Base-by-base conservation (phyloP, 2,113 vertebrate genomes). In the Alethe castanea region DNA sequence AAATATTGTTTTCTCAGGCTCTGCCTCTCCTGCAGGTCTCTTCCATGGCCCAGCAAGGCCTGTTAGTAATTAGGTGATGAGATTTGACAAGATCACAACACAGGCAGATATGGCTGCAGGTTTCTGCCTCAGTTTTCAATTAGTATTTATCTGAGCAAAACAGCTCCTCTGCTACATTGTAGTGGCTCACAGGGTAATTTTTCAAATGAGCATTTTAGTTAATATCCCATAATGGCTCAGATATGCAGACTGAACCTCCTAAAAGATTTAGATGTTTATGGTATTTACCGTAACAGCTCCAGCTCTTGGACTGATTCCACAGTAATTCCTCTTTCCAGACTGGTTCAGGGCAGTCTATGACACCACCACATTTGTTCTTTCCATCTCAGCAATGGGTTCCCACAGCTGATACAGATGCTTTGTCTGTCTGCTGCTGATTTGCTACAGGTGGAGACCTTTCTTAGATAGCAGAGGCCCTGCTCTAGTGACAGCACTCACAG, bases 121-220 rank as follows among this genome's bases (percentile, higher is more conserved):
- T 96, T 97, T 94, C 77, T 92, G 80, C 81, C 82, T 96, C 76
- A 78, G 89, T 93, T 97, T 95, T 97, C 94, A 95, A 88, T 97
- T 94, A 95, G 69, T 92, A 96, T 97, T 97, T 97, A 96, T 97
- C 93, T 81, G 94, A 90, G 91, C 79, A 67, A 90, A 95, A 93
- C 95, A 97, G 94, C 81, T 90, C 78, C 81, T 92, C 87, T 92
- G 73, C 60, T 89, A 80, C 65, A 95, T 95, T 96, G 94, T 96
- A 74, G 88, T 45, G 66, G 71, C 92, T 90, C 85, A 87, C n/a
- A 57, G 91, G 45, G 65, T 93, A 94, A 92, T 97, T 95, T 95
- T 96, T 95, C 96, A 96, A 96, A 88, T 92, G 65, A 89, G 64
- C 83, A 72, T 95, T 94, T 92, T 84, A 84, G 92, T 82, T 94